Percentiles rank a stretch among this genome's conserved stretches.
phyloP scores from a whole-genome alignment of 2,888 invertebrate genomes.

The Deilephila elpenor region DNA sequence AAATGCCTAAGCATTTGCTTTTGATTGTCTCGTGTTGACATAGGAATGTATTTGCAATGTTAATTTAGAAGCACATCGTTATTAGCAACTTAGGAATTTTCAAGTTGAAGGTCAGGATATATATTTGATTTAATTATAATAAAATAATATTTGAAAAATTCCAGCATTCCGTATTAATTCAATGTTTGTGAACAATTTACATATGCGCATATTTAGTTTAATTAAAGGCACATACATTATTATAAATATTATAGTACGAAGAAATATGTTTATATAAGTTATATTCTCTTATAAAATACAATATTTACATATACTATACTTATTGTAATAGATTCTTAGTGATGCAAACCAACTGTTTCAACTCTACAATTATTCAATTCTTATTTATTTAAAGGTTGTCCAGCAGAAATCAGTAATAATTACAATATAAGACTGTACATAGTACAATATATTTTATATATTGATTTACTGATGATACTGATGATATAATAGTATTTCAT shows the following conservation, averaged over 20 bases:
- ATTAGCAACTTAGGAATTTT: not conserved
- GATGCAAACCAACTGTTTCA: no score
- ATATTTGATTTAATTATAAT: conserved; percentile 3
- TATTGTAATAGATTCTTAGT: no score
- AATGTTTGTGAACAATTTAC: not conserved
- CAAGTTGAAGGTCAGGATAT: conserved; percentile 16
- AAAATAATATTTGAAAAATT: not conserved
- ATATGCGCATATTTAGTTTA: not conserved
- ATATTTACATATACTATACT: no score
- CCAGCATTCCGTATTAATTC: not conserved
- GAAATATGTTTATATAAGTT: no score
- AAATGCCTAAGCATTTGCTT: not conserved
- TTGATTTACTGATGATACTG: no score
- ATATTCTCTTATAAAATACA: no score
- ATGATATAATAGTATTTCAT: no score
- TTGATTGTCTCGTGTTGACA: not conserved
- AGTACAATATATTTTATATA: no score
- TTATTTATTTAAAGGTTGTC: no score
- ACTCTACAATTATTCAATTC: no score
- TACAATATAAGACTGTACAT: no score
- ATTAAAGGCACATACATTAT: not conserved
- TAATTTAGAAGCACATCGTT: not conserved
- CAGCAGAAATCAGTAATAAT: no score
- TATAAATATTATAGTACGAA: not conserved
- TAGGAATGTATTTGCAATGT: not conserved